Evolutionary conservation across 2,888 invertebrate genomes (phyloP), one percentile per base, ranked within the genome.

Genomic region (Cosmia pyralina): DNA sequence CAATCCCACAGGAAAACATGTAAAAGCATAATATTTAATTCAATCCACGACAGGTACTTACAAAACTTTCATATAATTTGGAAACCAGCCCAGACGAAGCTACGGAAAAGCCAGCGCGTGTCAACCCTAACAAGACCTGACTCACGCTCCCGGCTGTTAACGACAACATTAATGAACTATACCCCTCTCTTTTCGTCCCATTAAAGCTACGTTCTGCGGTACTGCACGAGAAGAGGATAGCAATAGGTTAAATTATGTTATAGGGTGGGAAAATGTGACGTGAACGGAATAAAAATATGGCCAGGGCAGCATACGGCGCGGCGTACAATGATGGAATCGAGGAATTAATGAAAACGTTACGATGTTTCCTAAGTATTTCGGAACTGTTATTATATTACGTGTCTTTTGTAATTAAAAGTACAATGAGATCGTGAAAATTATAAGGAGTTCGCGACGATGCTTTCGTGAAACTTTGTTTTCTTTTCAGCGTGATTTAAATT

Each of bases 221-320:
- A 38, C 50, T 77, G 67, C 0, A 88, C 41, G 59, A 41, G 85
- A 92, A 22, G 19, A 81, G 73, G 91, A 90, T 58, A 71, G 83
- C 58, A 72, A 77, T 80, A 87, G 65, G 69, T 77, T 74, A 80
- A 83, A 82, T 85, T 85, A 84, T 84, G 71, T 86, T 87, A 88
- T 79, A 66, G 85, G 84, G 87, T 81, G 87, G 89, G 86, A 89
- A 88, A 85, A 82, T 85, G 87, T 88, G 87, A 90, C 90, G 92
- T 90, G 90, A 83, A 83, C 82, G 69, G 91, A 92, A 92, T 93
- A 88, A 90, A 91, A 92, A 90, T 90, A 91, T 89, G 90, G 87
- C 87, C 75, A 86, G 79, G 83, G 85, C 65, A 79, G 86, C 88
- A 84, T 86, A 88, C 88, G 86, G 38, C 38, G 38, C 38, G 38